Conservation (phyloP, 2,113 vertebrate genomes). For the Chinchilla lanigera region DNA sequence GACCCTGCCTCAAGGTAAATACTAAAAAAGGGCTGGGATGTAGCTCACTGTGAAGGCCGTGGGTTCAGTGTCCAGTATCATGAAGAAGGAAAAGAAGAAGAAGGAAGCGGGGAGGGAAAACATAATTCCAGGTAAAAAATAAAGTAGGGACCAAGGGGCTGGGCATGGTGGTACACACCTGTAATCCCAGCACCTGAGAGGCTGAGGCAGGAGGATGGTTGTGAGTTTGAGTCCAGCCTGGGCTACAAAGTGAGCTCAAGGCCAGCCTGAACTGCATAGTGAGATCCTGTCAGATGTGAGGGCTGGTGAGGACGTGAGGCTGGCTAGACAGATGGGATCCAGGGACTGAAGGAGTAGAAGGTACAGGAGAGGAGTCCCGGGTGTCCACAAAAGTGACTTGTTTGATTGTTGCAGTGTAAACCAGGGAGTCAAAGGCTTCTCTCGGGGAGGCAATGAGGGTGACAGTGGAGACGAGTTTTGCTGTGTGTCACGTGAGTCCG, state of each 20-base stretch:
- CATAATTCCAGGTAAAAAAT: neutral
- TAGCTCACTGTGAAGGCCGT: neutral
- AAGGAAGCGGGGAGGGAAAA: neutral
- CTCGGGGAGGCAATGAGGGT: fast-evolving
- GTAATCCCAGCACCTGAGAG: too few relatives aligned
- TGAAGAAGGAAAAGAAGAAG: neutral
- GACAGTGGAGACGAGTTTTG: neutral
- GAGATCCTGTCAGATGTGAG: neutral
- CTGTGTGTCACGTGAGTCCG: neutral
- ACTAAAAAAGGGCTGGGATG: neutral
- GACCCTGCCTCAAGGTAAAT: neutral
- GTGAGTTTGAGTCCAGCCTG: too few relatives aligned
- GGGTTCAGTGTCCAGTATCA: neutral
- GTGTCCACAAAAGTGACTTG: neutral
- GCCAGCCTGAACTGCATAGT: too few relatives aligned
- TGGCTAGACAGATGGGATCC: neutral
- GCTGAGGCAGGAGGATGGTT: too few relatives aligned
- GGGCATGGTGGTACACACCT: too few relatives aligned
- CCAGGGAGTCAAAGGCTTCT: neutral
- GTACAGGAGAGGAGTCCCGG: neutral
- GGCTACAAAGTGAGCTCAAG: too few relatives aligned
- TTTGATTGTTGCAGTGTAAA: neutral
- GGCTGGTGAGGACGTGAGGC: neutral
- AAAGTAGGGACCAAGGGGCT: too few relatives aligned
- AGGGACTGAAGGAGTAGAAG: neutral